These are phyloP conservation scores for Pocillopora meandrina DNA, from an alignment of 92 coral and sea anemone genomes.

Conservation along the genomic window DNA sequence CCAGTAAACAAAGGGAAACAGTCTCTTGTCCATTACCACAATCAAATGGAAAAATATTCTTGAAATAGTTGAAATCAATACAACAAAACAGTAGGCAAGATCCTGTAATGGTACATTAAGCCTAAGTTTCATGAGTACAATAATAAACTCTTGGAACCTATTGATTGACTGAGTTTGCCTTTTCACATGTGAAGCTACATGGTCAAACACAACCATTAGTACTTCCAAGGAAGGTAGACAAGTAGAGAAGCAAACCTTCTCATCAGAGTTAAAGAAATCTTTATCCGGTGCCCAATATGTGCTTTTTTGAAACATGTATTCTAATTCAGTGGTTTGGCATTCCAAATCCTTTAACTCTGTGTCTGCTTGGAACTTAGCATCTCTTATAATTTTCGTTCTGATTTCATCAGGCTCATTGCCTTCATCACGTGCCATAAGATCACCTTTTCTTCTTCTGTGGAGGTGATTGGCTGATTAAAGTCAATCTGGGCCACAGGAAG, in stretches of 20 bases:
- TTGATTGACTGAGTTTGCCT: slow-evolving; percentile 7
- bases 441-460: no score
- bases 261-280: no score
- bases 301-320: no score
- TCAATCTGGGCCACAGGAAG: no score
- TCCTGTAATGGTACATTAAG: slow-evolving; percentile 41
- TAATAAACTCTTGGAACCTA: slow-evolving; percentile 29
- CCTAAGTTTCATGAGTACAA: slow-evolving; percentile 38
- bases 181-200: slow-evolving; percentile 11
- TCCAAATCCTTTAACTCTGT: slow-evolving; percentile 20
- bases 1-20: slow-evolving; percentile 42
- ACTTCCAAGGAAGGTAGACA: slow-evolving; percentile 13
- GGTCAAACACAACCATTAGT: slow-evolving; percentile 22
- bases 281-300: no score
- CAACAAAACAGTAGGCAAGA: slow-evolving; percentile 43
- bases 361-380: slow-evolving; percentile 38
- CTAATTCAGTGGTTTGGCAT: background rate
- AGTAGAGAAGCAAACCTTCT: no score
- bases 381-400: slow-evolving; percentile 32
- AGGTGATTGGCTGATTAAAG: no score
- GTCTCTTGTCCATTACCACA: slow-evolving; percentile 28
- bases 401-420: slow-evolving; percentile 15
- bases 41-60: slow-evolving; percentile 38
- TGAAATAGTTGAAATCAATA: slow-evolving; percentile 40
- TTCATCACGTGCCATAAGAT: background rate